Base-by-base conservation (phyloP, 2,888 invertebrate genomes). In the Tromatobia lineatoria region DNA sequence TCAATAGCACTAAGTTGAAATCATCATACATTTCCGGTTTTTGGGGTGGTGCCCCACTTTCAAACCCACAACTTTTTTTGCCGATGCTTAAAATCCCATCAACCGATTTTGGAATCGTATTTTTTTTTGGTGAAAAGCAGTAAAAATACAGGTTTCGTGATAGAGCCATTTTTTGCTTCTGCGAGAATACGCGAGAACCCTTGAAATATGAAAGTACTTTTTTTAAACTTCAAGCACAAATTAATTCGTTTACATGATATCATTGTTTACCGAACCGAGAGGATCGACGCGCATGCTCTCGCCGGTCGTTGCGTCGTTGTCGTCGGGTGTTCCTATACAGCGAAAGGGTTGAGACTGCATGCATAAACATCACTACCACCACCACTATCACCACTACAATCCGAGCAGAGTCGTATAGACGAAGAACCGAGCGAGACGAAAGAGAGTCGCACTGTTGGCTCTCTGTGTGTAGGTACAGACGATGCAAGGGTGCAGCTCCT, bases 261-360 rank as follows among this genome's bases (percentile, higher is more conserved):
- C 45, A 73, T 59, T 47, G 59, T 73, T 73, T 73, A 4, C 45
- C 57, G 57, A 20, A 71, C 38, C 52, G 70, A 54, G 10, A 11
- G 34, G 11, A 89, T 82, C 86, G 85, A 3, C 13, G 87, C 90
- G 87, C 90, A 89, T 90, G 88, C 86, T 86, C 87, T 75, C 84
- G 57, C 42, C 57, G 71, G 13, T 73, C 71, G 71, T 73, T 18
- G 34, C 50, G 69, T 34, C 54, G 57, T 38, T 66, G 82, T 67
- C 85, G 81, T 66, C 87, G 23, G 84, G 25, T 25, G 54, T 47
- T n/a, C n/a, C 66, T 47, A 38, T 10, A 25, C 57, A 29, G 18
- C 61, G 11, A 59, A 42, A 57, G 67, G 67, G 69, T 20, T 25
- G 78, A 13, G 42, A 13, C 59, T 29, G 59, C 59, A 59, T 42